Evolutionary conservation across 2,113 vertebrate genomes (phyloP).

Genomic region (Silurus meridionalis): DNA sequence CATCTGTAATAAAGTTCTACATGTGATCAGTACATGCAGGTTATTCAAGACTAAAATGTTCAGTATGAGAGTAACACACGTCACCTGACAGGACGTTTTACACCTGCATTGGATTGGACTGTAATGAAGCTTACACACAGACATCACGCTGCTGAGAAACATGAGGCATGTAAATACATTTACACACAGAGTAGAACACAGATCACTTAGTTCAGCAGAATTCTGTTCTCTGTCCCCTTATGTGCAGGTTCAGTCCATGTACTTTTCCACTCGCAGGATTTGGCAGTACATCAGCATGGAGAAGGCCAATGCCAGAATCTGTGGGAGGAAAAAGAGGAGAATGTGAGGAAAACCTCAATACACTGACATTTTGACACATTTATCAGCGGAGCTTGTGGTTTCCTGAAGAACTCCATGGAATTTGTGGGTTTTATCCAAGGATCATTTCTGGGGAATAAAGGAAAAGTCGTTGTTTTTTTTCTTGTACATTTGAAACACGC

Average conservation of each 20-base stretch:
- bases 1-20: too few relatives aligned
- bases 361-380: too few relatives aligned
- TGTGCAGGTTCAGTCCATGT: conserved; percentile 67
- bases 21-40: background rate
- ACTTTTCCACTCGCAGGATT: conserved; percentile 75
- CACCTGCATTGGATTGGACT: background rate
- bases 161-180: too few relatives aligned
- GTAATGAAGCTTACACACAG: background rate
- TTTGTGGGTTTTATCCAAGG: background rate
- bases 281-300: conserved; percentile 85
- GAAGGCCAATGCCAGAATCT: conserved; percentile 80
- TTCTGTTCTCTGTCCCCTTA: background rate
- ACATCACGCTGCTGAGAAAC: background rate
- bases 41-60: too few relatives aligned
- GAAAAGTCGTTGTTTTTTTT: background rate
- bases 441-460: background rate
- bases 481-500: background rate
- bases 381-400: background rate
- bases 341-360: background rate
- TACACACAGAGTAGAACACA: background rate
- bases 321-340: conserved; percentile 3
- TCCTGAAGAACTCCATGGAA: background rate
- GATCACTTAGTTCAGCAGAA: too few relatives aligned
- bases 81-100: background rate
- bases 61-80: background rate